These are phyloP conservation scores for Cardinalis cardinalis DNA, from an alignment of 2,113 vertebrate genomes.

Conservation along the genomic window DNA sequence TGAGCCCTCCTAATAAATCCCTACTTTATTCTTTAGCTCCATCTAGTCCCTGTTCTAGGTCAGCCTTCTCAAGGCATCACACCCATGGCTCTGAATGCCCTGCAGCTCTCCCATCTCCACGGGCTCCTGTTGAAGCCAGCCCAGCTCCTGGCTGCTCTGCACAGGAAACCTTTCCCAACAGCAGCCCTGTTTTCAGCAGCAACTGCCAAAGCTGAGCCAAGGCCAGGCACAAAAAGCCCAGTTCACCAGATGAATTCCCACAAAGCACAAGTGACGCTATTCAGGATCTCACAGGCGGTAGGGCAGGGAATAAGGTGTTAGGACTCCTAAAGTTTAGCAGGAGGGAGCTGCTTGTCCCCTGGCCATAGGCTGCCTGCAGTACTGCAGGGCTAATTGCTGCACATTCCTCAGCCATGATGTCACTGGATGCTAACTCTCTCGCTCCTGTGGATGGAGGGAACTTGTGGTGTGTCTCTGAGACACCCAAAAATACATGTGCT, in stretches of 20 bases:
- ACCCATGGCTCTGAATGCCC: background rate
- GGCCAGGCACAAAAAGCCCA: conserved; percentile 32
- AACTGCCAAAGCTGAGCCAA: conserved; percentile 5
- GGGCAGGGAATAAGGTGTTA: conserved; percentile 56
- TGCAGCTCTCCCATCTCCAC: conserved; percentile 1
- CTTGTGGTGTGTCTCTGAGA: conserved; percentile 34
- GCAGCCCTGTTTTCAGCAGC: background rate
- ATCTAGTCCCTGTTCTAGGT: background rate
- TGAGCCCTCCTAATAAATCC: background rate
- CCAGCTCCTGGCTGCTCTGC: background rate
- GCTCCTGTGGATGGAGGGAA: conserved; percentile 50
- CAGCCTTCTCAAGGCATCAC: background rate
- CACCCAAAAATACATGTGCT: conserved; percentile 57
- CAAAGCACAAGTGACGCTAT: conserved; percentile 49
- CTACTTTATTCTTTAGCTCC: background rate
- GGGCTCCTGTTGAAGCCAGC: background rate
- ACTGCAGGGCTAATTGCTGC: conserved; percentile 71
- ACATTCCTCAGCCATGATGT: conserved; percentile 70
- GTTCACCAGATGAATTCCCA: conserved; percentile 48
- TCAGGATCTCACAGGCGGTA: conserved; percentile 45
- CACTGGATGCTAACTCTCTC: conserved; percentile 52
- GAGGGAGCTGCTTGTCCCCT: conserved; percentile 48
- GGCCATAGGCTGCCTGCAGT: conserved; percentile 38
- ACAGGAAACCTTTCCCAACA: conserved; percentile 33
- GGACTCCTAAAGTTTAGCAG: conserved; percentile 48